Evolutionary conservation across 92 coral and sea anemone genomes (phyloP).

Genomic region (Meandrina meandrites): DNA sequence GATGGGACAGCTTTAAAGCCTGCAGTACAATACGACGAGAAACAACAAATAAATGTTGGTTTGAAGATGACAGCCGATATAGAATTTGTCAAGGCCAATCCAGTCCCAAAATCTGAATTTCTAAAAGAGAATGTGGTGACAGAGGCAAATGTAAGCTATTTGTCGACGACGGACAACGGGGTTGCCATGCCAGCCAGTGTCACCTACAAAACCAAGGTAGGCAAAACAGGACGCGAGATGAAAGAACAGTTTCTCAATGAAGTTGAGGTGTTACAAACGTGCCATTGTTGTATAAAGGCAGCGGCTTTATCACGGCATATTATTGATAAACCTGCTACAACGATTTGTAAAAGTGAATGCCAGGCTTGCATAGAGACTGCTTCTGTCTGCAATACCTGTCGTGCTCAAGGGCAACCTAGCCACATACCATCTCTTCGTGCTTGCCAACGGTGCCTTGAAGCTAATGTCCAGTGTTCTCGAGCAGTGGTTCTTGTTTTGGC

Average conservation of each 20-base stretch:
- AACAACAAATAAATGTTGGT: conserved; percentile 46
- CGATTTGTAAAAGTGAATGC: background rate
- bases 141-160: conserved; percentile 54
- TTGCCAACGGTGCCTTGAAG: conserved; percentile 43
- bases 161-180: conserved; percentile 35
- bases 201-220: conserved; percentile 37
- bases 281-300: conserved; percentile 20
- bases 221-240: conserved; percentile 55
- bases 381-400: conserved; percentile 16
- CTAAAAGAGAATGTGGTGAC: conserved; percentile 33
- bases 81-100: conserved; percentile 41
- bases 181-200: conserved; percentile 55
- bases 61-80: conserved; percentile 29
- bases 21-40: conserved; percentile 48
- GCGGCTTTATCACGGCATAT: background rate
- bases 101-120: conserved; percentile 47
- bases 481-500: conserved; percentile 41
- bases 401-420: conserved; percentile 31
- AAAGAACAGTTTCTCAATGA: conserved; percentile 48
- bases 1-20: conserved; percentile 59
- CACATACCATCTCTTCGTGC: conserved; percentile 42
- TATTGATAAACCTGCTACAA: background rate
- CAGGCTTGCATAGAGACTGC: conserved; percentile 9
- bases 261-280: conserved; percentile 30
- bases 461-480: conserved; percentile 40